A percentile compares a stretch with the other conserved stretches of the same genome.
Conservation (phyloP, 2,797 vertebrate species). For the Silurus lanzhouensis region DNA sequence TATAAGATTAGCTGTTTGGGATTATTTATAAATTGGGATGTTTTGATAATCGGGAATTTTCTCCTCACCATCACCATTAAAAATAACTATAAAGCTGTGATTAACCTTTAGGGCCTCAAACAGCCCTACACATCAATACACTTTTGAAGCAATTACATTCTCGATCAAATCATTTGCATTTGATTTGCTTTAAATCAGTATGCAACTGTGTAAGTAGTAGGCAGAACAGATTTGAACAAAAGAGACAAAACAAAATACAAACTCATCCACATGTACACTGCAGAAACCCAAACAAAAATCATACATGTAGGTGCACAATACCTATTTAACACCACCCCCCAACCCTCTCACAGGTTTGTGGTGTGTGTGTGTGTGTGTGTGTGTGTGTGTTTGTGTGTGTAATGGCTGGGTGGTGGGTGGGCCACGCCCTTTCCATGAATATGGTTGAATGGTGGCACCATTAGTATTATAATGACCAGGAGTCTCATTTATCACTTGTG, state of each 20-base stretch:
- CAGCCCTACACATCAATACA: conserved; percentile 63
- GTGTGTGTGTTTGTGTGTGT: not conserved
- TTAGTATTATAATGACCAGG: conserved; percentile 18
- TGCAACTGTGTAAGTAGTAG: conserved; percentile 31
- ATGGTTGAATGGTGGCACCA: conserved; percentile 40
- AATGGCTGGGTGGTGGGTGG: conserved; percentile 26
- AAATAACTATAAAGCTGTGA: conserved; percentile 60
- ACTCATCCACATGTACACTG: conserved; percentile 47
- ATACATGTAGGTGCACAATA: conserved; percentile 38
- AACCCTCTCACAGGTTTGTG: not conserved
- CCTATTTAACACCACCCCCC: not conserved
- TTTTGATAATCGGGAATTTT: conserved; percentile 6
- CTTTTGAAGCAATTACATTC: conserved; percentile 81
- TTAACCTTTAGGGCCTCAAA: conserved; percentile 53
- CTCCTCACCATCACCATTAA: conserved; percentile 32
- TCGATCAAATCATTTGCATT: conserved; percentile 65
- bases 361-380: conserved; percentile 18
- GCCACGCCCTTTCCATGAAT: conserved; percentile 34
- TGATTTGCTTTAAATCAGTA: conserved; percentile 46
- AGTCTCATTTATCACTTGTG: conserved; percentile 23
- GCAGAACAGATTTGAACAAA: conserved; percentile 37
- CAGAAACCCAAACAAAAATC: conserved; percentile 47
- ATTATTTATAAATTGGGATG: not conserved
- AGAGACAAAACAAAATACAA: conserved; percentile 30
- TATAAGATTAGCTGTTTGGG: conserved; percentile 18